phyloP scores from a whole-genome alignment of 2,888 invertebrate genomes.

The Sialis lutaria region DNA sequence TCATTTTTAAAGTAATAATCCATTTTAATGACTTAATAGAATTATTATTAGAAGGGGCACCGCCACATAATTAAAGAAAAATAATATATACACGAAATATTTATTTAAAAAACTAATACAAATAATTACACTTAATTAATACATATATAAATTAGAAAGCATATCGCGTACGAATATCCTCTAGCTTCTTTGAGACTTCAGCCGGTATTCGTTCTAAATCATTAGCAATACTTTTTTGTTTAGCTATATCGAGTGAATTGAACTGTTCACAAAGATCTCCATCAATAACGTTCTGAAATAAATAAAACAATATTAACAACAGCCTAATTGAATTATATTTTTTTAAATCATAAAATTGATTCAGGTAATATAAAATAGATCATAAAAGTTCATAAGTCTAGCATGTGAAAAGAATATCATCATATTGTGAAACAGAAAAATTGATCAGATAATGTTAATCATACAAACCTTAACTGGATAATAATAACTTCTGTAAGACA shows the following conservation, averaged over 20 bases:
- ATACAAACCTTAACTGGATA: slow-evolving; percentile 78
- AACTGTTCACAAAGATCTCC: slow-evolving; percentile 99
- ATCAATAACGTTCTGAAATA: slow-evolving; percentile 84
- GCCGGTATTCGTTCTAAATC: slow-evolving; percentile 91
- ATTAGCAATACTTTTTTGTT: slow-evolving; percentile 88
- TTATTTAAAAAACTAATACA: too few relatives aligned
- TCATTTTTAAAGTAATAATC: too few relatives aligned
- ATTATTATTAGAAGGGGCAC: too few relatives aligned
- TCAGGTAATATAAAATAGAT: slow-evolving; percentile 9
- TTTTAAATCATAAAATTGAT: neutral
- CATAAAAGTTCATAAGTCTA: slow-evolving; percentile 21
- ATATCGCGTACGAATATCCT: slow-evolving; percentile 96
- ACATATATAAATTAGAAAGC: slow-evolving; percentile 59
- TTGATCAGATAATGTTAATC: neutral
- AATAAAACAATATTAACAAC: slow-evolving; percentile 3
- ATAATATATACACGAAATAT: too few relatives aligned
- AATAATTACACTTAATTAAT: too few relatives aligned
- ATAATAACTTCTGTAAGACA: slow-evolving; percentile 93
- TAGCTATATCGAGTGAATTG: slow-evolving; percentile 81
- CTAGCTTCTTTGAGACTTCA: slow-evolving; percentile 95
- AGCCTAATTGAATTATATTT: neutral
- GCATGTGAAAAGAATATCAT: slow-evolving; percentile 16
- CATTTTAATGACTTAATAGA: too few relatives aligned
- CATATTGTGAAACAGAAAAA: slow-evolving; percentile 6
- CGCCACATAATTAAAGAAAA: too few relatives aligned